Percentiles rank a stretch among this genome's conserved stretches.
Conservation (phyloP, 2,113 vertebrate genomes). For the Mormyrus lacerda region DNA sequence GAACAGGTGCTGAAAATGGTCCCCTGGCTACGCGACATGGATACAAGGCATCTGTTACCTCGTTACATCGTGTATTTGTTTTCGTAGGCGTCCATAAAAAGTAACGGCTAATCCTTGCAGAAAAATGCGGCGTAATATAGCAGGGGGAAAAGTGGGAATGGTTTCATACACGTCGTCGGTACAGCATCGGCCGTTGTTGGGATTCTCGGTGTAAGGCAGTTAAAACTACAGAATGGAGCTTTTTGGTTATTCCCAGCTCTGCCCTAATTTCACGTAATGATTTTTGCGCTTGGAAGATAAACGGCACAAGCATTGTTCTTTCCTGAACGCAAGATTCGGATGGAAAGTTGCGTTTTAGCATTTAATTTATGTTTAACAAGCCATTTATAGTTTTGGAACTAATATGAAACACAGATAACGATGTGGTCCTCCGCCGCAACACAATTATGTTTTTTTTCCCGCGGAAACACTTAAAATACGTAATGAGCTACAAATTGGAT, state of each 20-base stretch:
- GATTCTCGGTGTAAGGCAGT: conserved; percentile 40
- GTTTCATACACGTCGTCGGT: not conserved
- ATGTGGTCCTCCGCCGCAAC: not conserved
- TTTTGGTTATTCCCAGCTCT: conserved; percentile 36
- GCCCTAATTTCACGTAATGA: conserved; percentile 53
- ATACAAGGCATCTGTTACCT: not conserved
- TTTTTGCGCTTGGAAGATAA: conserved; percentile 31
- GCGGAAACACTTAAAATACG: not conserved
- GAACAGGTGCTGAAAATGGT: not conserved
- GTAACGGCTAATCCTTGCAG: not conserved
- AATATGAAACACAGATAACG: not conserved
- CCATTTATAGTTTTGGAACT: not conserved
- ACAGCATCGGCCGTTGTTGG: conserved; percentile 38
- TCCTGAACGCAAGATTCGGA: not conserved
- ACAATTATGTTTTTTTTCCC: not conserved
- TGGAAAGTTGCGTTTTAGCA: not conserved
- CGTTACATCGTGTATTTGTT: not conserved
- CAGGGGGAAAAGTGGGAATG: conserved; percentile 20
- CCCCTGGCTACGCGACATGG: not conserved
- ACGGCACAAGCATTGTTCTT: not conserved
- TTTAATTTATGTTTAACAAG: not conserved
- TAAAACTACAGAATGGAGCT: conserved; percentile 45
- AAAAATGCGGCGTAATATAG: not conserved
- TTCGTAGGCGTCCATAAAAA: not conserved
- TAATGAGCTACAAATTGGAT: conserved; percentile 15